These are phyloP conservation scores for Hypanus sabinus DNA, from an alignment of 2,113 vertebrate genomes.

Conservation along the genomic window DNA sequence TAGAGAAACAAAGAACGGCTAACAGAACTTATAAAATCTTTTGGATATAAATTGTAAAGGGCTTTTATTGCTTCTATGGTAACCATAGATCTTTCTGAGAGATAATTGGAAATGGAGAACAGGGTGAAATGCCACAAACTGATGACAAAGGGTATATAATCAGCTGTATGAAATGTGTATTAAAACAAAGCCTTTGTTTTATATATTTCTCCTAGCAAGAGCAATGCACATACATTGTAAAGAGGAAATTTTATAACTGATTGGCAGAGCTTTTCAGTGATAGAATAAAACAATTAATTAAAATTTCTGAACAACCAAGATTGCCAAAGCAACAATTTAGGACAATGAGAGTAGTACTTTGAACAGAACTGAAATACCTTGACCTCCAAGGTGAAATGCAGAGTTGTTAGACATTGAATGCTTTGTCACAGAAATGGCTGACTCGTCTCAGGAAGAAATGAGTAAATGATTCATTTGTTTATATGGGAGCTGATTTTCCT, in stretches of 20 bases:
- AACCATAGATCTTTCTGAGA: background rate
- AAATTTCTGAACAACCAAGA: background rate
- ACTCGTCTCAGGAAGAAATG: background rate
- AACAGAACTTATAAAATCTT: background rate
- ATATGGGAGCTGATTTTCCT: background rate
- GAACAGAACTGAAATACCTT: background rate
- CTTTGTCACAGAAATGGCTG: background rate
- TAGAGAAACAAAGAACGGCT: background rate
- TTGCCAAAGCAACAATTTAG: constrained; percentile 19
- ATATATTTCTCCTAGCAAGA: background rate
- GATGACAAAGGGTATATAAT: too few species aligned
- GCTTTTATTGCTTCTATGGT: background rate
- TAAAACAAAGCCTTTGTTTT: background rate
- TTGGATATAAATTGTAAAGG: background rate
- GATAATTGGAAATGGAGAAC: background rate
- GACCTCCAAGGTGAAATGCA: background rate
- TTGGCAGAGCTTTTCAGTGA: background rate
- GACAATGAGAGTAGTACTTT: background rate
- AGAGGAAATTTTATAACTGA: background rate
- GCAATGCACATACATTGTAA: background rate
- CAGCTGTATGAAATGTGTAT: background rate
- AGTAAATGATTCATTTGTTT: background rate
- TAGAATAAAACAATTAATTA: background rate
- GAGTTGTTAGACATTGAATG: background rate
- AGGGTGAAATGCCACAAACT: background rate